Evolutionary conservation across 2,113 vertebrate genomes (phyloP).

Genomic region (Columba livia): DNA sequence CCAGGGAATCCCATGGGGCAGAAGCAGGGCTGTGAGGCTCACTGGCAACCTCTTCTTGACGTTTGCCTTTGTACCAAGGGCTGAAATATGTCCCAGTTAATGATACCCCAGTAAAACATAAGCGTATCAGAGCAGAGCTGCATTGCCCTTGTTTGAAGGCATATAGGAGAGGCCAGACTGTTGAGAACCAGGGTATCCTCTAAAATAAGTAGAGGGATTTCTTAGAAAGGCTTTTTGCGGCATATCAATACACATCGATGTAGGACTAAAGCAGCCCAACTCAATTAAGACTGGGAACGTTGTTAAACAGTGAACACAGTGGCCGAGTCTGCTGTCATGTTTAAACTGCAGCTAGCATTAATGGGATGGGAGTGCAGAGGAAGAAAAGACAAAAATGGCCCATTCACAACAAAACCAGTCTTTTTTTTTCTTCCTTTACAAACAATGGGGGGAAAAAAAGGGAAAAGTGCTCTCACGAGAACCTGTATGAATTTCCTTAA

Average conservation of each 20-base stretch:
- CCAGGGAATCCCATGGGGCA: not conserved
- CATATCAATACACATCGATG: accelerated
- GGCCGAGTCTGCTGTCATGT: not conserved
- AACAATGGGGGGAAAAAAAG: conserved; percentile 30
- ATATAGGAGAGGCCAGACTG: not conserved
- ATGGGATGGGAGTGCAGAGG: conserved; percentile 8
- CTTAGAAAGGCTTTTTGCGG: not conserved
- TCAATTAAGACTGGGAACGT: not conserved
- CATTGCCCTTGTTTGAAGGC: not conserved
- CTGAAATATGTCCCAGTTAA: not conserved
- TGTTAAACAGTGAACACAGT: not conserved
- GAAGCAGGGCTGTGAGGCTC: accelerated
- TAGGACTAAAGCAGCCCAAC: not conserved
- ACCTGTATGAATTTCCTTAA: conserved; percentile 58
- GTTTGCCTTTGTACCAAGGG: not conserved
- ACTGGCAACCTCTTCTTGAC: not conserved
- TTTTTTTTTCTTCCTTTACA: conserved; percentile 64
- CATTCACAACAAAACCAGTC: conserved; percentile 31
- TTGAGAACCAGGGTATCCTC: not conserved
- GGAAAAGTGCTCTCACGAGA: conserved; percentile 36
- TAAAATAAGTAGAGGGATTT: not conserved
- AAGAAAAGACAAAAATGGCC: conserved; percentile 42
- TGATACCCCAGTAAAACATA: not conserved
- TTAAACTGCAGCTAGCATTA: conserved; percentile 29
- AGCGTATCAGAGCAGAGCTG: not conserved